Evolutionary conservation across 2,113 vertebrate species (phyloP).

Genomic region (Macrotus californicus): DNA sequence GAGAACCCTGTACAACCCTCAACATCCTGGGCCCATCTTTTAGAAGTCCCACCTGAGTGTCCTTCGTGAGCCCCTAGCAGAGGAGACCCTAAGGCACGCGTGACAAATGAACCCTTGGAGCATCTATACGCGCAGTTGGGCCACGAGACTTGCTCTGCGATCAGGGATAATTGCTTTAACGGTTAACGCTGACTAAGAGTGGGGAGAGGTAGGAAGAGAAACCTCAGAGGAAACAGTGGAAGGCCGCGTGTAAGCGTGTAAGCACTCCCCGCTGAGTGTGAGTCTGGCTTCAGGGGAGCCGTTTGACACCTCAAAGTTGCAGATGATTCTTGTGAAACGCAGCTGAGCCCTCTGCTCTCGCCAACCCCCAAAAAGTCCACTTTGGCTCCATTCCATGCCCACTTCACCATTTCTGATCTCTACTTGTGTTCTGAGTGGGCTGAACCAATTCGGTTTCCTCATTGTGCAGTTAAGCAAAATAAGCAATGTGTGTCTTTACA

Average conservation of each 20-base stretch:
- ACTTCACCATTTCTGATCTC: background rate
- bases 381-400: no score
- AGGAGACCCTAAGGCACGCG: background rate
- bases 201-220: background rate
- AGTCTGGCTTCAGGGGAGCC: background rate
- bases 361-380: no score
- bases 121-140: fast-evolving
- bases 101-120: background rate
- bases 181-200: background rate
- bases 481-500: background rate
- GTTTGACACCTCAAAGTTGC: background rate
- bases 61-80: background rate
- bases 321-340: background rate
- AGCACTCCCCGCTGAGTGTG: no score
- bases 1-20: background rate
- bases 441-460: background rate
- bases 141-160: background rate
- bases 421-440: background rate
- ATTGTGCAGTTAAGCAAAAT: background rate
- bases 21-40: background rate
- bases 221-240: background rate
- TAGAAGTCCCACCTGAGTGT: background rate
- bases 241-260: fast-evolving
- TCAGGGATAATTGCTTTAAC: background rate
- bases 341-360: no score